phyloP scores from a whole-genome alignment of 2,888 invertebrate species.

The Ctenicera cuprea region DNA sequence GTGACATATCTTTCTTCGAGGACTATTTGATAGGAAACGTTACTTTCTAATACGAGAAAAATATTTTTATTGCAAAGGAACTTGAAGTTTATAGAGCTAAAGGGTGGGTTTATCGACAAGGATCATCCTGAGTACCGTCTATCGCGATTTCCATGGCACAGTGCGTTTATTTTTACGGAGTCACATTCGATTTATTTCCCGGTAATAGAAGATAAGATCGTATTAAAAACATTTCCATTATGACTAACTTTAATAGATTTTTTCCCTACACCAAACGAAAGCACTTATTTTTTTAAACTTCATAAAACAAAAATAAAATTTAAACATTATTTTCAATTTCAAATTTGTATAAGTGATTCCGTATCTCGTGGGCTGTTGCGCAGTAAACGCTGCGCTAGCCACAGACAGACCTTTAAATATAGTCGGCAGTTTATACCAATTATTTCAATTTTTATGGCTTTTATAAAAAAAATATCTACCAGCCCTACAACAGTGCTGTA shows the following conservation, averaged over 20 bases:
- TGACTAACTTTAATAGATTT: not conserved
- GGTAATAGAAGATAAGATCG: conserved; percentile 20
- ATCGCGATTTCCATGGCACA: conserved; percentile 38
- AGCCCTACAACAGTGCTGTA: too few species aligned
- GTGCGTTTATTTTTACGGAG: conserved; percentile 21
- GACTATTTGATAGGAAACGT: conserved; percentile 30
- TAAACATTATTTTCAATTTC: too few species aligned
- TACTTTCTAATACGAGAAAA: conserved; percentile 42
- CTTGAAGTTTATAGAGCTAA: conserved; percentile 39
- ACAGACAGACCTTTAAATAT: too few species aligned
- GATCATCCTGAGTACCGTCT: conserved; percentile 29
- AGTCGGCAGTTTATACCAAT: too few species aligned
- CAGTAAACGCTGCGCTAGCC: too few species aligned
- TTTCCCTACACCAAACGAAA: not conserved
- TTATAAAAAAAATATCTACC: too few species aligned
- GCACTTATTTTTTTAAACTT: not conserved
- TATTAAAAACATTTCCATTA: conserved; percentile 20
- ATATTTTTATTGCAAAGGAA: conserved; percentile 42
- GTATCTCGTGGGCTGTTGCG: too few species aligned
- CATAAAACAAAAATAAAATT: not conserved
- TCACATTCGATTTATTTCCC: conserved; percentile 28
- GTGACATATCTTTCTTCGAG: conserved; percentile 47
- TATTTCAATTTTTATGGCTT: too few species aligned
- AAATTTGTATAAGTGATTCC: too few species aligned
- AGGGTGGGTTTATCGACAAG: conserved; percentile 33